These are phyloP conservation scores for Eumerus sabulonum DNA, from an alignment of 2,888 invertebrate species.

Conservation along the genomic window DNA sequence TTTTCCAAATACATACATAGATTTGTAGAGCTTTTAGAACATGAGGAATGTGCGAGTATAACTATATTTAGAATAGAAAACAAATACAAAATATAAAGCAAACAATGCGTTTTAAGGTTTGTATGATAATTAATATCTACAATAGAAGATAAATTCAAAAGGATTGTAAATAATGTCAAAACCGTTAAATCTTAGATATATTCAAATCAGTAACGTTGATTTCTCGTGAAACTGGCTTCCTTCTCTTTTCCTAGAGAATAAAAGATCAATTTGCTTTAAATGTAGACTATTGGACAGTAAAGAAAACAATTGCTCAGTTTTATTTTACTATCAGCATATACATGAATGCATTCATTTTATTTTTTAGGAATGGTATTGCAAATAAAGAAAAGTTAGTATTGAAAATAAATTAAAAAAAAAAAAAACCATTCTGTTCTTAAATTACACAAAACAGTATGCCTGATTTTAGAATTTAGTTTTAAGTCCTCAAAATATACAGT, in stretches of 20 bases:
- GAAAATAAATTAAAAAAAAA: too few relatives aligned
- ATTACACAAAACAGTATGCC: too few relatives aligned
- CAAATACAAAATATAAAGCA: slow-evolving; percentile 11
- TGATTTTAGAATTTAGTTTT: too few relatives aligned
- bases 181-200: slow-evolving; percentile 28
- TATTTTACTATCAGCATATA: neutral
- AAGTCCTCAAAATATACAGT: too few relatives aligned
- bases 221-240: slow-evolving; percentile 46
- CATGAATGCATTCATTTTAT: too few relatives aligned
- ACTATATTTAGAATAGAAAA: slow-evolving; percentile 54
- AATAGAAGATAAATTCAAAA: slow-evolving; percentile 9
- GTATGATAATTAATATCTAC: slow-evolving; percentile 2
- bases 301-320: neutral
- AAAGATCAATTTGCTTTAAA: slow-evolving; percentile 15
- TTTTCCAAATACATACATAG: too few relatives aligned
- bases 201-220: neutral
- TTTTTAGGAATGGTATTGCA: neutral
- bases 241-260: slow-evolving; percentile 8
- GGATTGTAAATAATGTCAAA: slow-evolving; percentile 48
- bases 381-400: too few relatives aligned
- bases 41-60: slow-evolving; percentile 54
- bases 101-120: neutral
- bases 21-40: slow-evolving; percentile 58
- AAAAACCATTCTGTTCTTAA: too few relatives aligned
- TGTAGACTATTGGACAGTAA: slow-evolving; percentile 3